Conservation (phyloP, 2,113 vertebrate genomes). For the Ornithorhynchus anatinus region DNA sequence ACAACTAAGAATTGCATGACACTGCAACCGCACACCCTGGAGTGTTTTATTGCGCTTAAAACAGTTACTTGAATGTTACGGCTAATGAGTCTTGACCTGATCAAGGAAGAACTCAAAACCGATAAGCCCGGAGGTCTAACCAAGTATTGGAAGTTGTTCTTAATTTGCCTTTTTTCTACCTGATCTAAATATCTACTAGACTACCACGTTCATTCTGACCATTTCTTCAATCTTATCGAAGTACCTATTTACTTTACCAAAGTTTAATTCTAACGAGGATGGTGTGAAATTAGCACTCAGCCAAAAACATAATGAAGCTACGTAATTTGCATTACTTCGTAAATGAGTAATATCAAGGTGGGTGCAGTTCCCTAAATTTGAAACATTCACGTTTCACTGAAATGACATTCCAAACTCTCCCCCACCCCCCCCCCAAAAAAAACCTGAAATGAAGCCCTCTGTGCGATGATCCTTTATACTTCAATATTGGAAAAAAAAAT, state of each 20-base stretch:
- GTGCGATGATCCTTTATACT: no score
- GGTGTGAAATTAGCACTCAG: slow-evolving; percentile 6
- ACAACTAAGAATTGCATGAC: neutral
- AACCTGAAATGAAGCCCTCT: no score
- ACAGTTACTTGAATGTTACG: neutral
- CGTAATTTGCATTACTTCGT: neutral
- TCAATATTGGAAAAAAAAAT: no score
- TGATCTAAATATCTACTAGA: slow-evolving; percentile 10
- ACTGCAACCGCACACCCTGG: neutral
- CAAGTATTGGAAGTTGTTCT: neutral
- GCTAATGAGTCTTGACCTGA: slow-evolving; percentile 23
- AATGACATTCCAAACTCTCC: no score
- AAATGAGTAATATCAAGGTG: no score
- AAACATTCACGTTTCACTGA: no score
- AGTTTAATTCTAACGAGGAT: no score
- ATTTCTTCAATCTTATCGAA: no score
- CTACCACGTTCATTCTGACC: no score
- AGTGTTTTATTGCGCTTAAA: neutral
- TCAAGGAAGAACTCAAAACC: slow-evolving; percentile 41
- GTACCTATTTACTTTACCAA: no score
- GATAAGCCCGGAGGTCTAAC: slow-evolving; percentile 12
- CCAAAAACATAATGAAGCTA: slow-evolving; percentile 26
- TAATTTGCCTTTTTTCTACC: neutral
- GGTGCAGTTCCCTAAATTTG: no score
- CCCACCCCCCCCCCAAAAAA: no score